Conservation (phyloP, 2,797 vertebrate genomes). For the Diceros bicornis region DNA sequence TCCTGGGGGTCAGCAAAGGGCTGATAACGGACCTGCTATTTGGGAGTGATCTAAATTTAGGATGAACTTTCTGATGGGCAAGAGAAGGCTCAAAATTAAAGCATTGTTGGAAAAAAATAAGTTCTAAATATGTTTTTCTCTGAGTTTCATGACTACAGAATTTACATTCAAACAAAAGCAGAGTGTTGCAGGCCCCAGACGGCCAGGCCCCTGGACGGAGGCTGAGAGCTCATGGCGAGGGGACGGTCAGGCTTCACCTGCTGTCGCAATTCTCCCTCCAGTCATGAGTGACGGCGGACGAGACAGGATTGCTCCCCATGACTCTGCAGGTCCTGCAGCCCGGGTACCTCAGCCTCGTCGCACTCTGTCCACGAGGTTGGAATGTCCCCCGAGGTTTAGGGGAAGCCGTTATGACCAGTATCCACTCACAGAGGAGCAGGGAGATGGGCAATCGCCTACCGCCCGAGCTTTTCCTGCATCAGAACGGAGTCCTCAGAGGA, state of each 20-base stretch:
- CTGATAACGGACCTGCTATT: background rate
- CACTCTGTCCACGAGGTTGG: background rate
- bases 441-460: no score
- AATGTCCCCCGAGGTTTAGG: background rate
- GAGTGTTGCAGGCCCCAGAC: background rate
- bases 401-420: background rate
- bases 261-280: no score
- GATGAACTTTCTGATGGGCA: background rate
- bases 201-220: background rate
- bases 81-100: background rate
- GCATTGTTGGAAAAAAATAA: background rate
- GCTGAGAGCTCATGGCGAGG: accelerated
- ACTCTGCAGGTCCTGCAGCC: background rate
- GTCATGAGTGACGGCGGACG: accelerated
- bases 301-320: background rate
- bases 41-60: background rate
- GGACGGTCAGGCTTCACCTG: accelerated
- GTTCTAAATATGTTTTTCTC: background rate
- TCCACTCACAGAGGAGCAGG: background rate
- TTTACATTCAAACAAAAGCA: background rate
- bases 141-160: background rate
- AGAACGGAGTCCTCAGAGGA: background rate
- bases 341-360: background rate
- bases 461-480: no score
- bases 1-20: background rate